Evolutionary conservation across 64 coral and sea anemone genomes (phyloP), one percentile per base, ranked within the genome.

Genomic region (Anthopleura sola): DNA sequence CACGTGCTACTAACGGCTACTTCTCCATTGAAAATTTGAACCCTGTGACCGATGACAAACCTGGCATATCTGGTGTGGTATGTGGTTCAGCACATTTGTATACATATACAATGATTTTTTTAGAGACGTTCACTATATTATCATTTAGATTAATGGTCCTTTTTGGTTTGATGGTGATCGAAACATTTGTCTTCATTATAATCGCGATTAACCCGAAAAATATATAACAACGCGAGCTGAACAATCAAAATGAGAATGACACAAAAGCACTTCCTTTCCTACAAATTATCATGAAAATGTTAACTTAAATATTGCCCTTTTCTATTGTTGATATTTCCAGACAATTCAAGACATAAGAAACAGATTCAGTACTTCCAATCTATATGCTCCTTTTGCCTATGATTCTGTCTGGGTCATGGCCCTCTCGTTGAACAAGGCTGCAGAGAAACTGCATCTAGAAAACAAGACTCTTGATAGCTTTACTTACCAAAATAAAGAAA

Each of bases 391-490:
- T 0, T 91, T 86, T 82, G 75, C 55, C 12, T 91, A 86, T 44
- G 89, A 91, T 74, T 47, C 89, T 20, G 32, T 91, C 56, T 91
- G 89, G 89, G 19, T 60, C 1, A 91, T 91, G 14, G 89, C 89
- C 8, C 37, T 81, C 23, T 66, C 89, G 23, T 38, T 91, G 0
- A 69, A 91, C 89, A 86, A 86, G 24, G 78, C 89, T 29, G 46
- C 78, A 23, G 13, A 82, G 11, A 32, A 56, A 37, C n/a, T 86
- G 17, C 53, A 24, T 6, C 78, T 58, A 13, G 33, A 81, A 31
- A 91, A 91, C 84, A 91, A 49, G 40, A 80, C 75, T 34, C 60
- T 91, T 19, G 84, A 81, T 5, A 32, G 60, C 3, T 91, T 91
- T 44, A 86, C 18, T n/a, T 91, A 91, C 84, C 21, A 44, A 80